Evolutionary conservation across 1,140 invertebrate species (phyloP), one percentile per base, ranked within the genome.

Genomic region (Plectrocnemia conspersa): DNA sequence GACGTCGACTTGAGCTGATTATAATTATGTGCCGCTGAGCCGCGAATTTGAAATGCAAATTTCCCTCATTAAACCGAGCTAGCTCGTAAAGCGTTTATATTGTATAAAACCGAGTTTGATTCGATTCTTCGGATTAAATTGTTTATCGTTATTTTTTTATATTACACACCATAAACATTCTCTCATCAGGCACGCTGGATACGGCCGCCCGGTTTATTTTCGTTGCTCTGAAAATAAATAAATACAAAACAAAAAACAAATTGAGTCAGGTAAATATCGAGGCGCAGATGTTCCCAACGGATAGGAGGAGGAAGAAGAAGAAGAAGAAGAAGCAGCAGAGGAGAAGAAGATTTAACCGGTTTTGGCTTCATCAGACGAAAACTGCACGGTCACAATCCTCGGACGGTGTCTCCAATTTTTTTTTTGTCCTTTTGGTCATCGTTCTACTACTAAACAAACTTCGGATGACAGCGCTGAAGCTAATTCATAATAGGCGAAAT

Each of bases 241-340:
- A 50, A n/a, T n/a, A 50, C 47, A 50, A 38, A 27, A 38, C 38
- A 50, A 50, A n/a, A 50, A 50, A 38, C 47, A 38, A 50, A 38
- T 38, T 38, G 35, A 38, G 35, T 38, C 47, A 50, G 47, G 47
- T 50, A 50, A 15, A 35, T 50, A 38, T 38, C 18, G 35, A n/a
- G 35, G 18, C 35, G 35, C 35, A 38, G 35, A 38, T 38, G 35
- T 38, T 38, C 35, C 35, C 35, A 15, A 38, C 5, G 35, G 6
- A 38, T 38, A 5, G 35, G 10, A 13, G 35, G 35, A 38, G n/a
- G n/a, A n/a, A n/a, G n/a, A n/a, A n/a, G n/a, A n/a, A n/a, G n/a
- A n/a, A n/a, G n/a, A n/a, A n/a, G n/a, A n/a, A n/a, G n/a, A n/a
- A n/a, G n/a, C n/a, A n/a, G n/a, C n/a, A n/a, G n/a, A n/a, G n/a